Percentiles rank a stretch among this genome's conserved stretches.
phyloP scores from a whole-genome alignment of 1,140 invertebrate genomes.

The Phymastichus coffea region DNA sequence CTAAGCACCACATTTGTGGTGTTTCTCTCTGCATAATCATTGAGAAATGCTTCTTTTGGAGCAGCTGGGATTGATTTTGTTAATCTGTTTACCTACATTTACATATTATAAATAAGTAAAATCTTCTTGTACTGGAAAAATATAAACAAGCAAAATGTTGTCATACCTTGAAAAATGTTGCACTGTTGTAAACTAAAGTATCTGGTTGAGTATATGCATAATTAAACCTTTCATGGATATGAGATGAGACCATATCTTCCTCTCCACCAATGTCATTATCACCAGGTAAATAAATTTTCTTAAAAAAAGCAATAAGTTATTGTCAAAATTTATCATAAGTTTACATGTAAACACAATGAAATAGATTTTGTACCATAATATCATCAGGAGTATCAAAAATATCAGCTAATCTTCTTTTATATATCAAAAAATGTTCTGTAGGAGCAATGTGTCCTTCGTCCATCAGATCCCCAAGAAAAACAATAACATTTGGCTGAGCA shows the following conservation, averaged over 20 bases:
- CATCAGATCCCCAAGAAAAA: constrained; percentile 89
- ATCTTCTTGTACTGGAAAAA: background rate
- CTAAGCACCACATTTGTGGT: constrained; percentile 68
- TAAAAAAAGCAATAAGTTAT: constrained; percentile 33
- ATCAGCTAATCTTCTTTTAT: constrained; percentile 68
- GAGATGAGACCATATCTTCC: constrained; percentile 69
- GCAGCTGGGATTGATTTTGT: constrained; percentile 55
- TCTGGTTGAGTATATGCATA: constrained; percentile 71
- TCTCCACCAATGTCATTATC: constrained; percentile 97
- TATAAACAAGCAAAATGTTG: background rate
- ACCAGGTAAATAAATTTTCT: constrained; percentile 86
- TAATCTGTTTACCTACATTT: constrained; percentile 71
- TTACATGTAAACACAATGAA: constrained; percentile 1
- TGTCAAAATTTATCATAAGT: constrained; percentile 4
- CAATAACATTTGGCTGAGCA: constrained; percentile 80
- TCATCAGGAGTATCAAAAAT: constrained; percentile 67
- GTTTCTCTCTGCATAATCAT: constrained; percentile 60
- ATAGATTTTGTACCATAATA: constrained; percentile 53
- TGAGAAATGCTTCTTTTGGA: constrained; percentile 59
- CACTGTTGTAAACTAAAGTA: constrained; percentile 61
- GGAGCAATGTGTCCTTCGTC: constrained; percentile 85
- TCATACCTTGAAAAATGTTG: constrained; percentile 62
- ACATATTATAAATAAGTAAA: constrained; percentile 9
- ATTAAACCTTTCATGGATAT: constrained; percentile 77
- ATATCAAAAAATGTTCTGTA: constrained; percentile 67